Evolutionary conservation across 2,888 invertebrate species (phyloP).

Genomic region (Cerceris rybyensis): DNA sequence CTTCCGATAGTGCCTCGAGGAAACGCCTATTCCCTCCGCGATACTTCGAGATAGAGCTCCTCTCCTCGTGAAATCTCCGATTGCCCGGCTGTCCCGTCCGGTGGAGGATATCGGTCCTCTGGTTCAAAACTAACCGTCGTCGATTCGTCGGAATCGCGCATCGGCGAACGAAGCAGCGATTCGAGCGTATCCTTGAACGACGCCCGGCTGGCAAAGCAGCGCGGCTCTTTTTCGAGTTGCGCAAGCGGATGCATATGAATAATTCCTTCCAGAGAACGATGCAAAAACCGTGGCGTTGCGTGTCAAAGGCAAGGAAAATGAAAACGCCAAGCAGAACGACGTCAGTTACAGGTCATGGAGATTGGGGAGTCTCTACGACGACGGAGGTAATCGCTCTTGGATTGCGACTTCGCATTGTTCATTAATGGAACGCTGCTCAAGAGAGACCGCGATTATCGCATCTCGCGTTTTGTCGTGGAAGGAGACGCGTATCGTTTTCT

Average conservation of each 20-base stretch:
- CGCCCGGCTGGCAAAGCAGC: neutral
- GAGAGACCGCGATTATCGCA: no score
- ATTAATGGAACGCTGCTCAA: neutral
- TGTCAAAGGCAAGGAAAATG: constrained; percentile 58
- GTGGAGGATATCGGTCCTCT: no score
- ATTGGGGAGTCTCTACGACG: constrained; percentile 78
- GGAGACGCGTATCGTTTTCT: no score
- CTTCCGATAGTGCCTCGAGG: constrained; percentile 34
- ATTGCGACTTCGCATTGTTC: neutral
- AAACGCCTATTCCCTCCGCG: constrained; percentile 28
- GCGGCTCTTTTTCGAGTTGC: constrained; percentile 15
- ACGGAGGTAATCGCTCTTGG: constrained; percentile 68
- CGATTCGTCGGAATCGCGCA: constrained; percentile 2
- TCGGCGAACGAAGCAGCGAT: constrained; percentile 18
- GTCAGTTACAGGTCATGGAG: constrained; percentile 80
- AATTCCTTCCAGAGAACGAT: constrained; percentile 47
- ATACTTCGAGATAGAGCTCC: no score
- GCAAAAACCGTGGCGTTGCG: constrained; percentile 38
- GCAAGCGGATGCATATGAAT: constrained; percentile 21
- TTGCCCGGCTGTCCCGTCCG: no score
- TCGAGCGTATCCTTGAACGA: constrained; percentile 11
- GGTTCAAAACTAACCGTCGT: no score
- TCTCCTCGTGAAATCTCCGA: no score
- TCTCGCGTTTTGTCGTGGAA: no score
- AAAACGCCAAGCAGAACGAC: constrained; percentile 75